These are phyloP conservation scores for Fragum sueziense DNA, from an alignment of 2,888 invertebrate species.

Conservation along the genomic window DNA sequence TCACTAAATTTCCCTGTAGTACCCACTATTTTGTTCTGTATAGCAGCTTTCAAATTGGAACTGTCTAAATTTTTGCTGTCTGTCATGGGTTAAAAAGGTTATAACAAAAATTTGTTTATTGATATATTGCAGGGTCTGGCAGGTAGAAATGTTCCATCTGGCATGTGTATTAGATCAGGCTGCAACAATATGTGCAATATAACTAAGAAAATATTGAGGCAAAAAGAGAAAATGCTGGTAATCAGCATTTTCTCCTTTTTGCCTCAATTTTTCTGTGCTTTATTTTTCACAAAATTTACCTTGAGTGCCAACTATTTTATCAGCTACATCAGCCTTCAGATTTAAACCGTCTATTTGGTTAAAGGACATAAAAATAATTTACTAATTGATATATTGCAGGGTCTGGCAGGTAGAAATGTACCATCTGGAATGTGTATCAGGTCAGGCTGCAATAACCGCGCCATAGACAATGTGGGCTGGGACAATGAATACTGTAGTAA, in stretches of 20 bases:
- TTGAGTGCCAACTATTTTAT: neutral
- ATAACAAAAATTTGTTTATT: no score
- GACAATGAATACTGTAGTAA: conserved; percentile 98
- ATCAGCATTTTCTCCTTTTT: neutral
- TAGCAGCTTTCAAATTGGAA: neutral
- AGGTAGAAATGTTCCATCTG: conserved; percentile 44
- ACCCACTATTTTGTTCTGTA: neutral
- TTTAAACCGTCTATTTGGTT: neutral
- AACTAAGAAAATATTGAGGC: no score
- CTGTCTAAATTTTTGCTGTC: no score
- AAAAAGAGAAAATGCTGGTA: neutral
- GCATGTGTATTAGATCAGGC: conserved; percentile 87
- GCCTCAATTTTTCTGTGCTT: no score
- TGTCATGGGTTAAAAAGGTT: no score
- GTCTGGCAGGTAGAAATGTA: conserved; percentile 41
- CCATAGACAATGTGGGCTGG: conserved; percentile 96
- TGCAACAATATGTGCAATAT: conserved; percentile 94
- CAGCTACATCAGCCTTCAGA: neutral
- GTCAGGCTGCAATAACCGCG: conserved; percentile 94
- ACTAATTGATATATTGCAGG: no score
- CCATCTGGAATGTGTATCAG: conserved; percentile 83
- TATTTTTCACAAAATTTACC: neutral
- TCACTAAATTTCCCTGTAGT: neutral
- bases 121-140: conserved; percentile 44
- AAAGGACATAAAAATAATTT: no score